Base-by-base conservation (phyloP, 64 coral and sea anemone genomes). In the Montipora foliosa region DNA sequence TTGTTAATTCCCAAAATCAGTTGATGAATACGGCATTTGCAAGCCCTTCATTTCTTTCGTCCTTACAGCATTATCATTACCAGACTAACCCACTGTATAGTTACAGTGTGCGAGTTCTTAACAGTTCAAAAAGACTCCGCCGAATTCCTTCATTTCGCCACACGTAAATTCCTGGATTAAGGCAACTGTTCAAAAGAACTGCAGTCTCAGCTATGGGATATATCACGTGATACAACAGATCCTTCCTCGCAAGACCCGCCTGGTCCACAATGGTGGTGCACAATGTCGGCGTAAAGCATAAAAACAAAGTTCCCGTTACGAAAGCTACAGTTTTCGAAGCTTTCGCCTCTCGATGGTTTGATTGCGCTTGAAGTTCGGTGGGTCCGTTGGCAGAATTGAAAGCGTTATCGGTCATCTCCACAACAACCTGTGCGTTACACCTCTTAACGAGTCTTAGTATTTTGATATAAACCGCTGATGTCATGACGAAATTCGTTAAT, bases 191-290 rank as follows among this genome's bases (percentile, higher is more conserved):
- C 87, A 76, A 76, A 19, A 88, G 74, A 76, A 88, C 87, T 59
- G 37, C 87, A 45, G 70, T 88, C 71, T 88, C 87, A 7, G 69
- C 87, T 37, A 88, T 88, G 25, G 87, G 87, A 88, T 88, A 88
- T 47, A 88, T 88, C 49, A 77, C 87, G 70, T 88, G 87, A 61
- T 88, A 88, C 52, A 88, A 51, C 12, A 88, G 70, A 29, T 74
- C 69, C 17, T n/a, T 88, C n/a, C 14, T 55, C 7, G 74, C 87
- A 1, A 80, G 15, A 3, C 77, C n/a, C 21, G 77, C 75, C 20
- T 80, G 88, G 45, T 90, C 88, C 60, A 90, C 75, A 13, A 80
- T 69, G 29, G 77, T 78, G 46, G 24, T 53, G 51, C 74, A 78
- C 0, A 78, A 25, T 1, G 88, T 80, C 22, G 88, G 88, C 55